phyloP scores from a whole-genome alignment of 2,113 vertebrate species.

The Piprites chloris region DNA sequence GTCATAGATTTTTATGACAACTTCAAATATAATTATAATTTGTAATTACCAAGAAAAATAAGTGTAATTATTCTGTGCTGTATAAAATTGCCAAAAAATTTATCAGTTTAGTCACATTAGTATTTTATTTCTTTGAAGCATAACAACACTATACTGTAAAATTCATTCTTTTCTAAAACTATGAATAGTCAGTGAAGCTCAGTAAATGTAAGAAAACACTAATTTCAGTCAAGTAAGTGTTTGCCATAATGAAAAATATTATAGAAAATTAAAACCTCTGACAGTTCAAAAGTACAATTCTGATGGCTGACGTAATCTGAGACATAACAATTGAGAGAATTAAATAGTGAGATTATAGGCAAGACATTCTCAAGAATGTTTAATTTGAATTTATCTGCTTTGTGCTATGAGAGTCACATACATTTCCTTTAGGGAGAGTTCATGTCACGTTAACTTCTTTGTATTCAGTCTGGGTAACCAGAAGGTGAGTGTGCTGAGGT shows the following conservation, averaged over 20 bases:
- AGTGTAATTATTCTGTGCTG: conserved; percentile 21
- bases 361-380: not conserved
- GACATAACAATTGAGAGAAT: not conserved
- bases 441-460: not conserved
- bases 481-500: not conserved
- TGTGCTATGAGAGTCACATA: not conserved
- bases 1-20: conserved; percentile 45
- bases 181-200: not conserved
- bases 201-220: not conserved
- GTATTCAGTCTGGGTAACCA: not conserved
- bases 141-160: not conserved
- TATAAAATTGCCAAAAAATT: not conserved
- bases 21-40: conserved; percentile 44
- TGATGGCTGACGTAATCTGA: not conserved
- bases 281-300: not conserved
- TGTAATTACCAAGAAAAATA: conserved; percentile 54
- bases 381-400: not conserved
- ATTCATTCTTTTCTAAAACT: not conserved
- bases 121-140: not conserved
- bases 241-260: not conserved
- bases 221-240: not conserved
- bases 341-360: not conserved
- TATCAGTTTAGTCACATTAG: conserved; percentile 19
- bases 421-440: not conserved
- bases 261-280: not conserved